Base-by-base conservation (phyloP, 2,797 vertebrate genomes). In the Acanthurus leucopareius region DNA sequence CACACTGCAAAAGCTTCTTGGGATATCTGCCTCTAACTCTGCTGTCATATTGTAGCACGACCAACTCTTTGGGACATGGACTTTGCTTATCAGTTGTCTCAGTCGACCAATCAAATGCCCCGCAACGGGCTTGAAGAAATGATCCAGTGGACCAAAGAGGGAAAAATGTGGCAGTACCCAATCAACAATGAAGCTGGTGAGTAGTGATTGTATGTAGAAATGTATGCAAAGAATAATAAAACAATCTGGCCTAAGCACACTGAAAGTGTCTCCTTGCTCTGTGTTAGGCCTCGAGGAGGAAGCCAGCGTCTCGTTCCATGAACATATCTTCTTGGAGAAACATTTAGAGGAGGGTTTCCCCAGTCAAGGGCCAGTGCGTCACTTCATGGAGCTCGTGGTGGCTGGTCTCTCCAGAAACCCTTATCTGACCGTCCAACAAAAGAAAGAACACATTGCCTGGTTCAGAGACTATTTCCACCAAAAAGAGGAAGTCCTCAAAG, bases 351-450 rank as follows among this genome's bases (percentile, higher is more conserved):
- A 92, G 45, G 95, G 91, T 42, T 99, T 99, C 75, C 97, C 98
- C 51, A 93, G 88, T 44, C 93, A 96, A 79, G 98, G 97, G 68
- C 97, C 98, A 3, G 92, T 99, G 84, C 95, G 96, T 44, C 97
- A 98, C 90, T 99, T 99, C 91, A 99, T 99, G 97, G 98, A 99
- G 75, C 95, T 99, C 0, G 97, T 99, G 47, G 91, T 97, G 64
- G 94, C 93, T 3, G 98, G 98, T 66, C 95, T 99, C 75, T 96
- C 96, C 0, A 97, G 92, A 91, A 99, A 99, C 86, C 96, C 97
- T 0, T 94, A 96, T 63, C 88, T 98, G 69, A 97, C 94, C 2
- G 96, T 98, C 58, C 93, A 94, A 44, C 96, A 99, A 91, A 99
- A 99, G 87, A 87, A 89, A 20, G 97, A 98, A 38, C 97, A 99